Evolutionary conservation across 2,797 vertebrate species (phyloP).

Genomic region (Danionella dracula): DNA sequence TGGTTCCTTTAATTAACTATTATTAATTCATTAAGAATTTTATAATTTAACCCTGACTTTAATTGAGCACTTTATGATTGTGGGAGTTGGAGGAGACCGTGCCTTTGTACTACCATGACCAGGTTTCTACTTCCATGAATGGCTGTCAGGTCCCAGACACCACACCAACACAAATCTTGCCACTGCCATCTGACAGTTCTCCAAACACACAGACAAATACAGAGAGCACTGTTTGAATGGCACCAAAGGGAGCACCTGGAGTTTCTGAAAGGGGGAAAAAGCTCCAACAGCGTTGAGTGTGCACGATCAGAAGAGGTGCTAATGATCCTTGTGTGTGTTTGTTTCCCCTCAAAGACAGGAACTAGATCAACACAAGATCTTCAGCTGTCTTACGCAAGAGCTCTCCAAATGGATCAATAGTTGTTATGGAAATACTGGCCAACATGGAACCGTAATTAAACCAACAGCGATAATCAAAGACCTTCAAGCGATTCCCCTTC

Average conservation of each 20-base stretch:
- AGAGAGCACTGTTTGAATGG: constrained; percentile 13
- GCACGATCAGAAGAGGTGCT: background rate
- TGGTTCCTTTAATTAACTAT: background rate
- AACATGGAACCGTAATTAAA: constrained; percentile 14
- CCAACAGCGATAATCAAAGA: constrained; percentile 15
- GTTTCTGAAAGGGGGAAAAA: background rate
- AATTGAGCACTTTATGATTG: background rate
- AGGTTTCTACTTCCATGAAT: constrained; percentile 4
- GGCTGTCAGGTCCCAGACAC: background rate
- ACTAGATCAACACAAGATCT: constrained; percentile 24
- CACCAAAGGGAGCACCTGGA: constrained; percentile 13
- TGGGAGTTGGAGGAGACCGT: background rate
- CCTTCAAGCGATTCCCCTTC: constrained; percentile 6
- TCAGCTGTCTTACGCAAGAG: constrained; percentile 15
- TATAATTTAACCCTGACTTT: background rate
- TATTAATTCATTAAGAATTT: background rate
- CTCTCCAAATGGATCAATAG: constrained; percentile 22
- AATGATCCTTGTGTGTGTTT: constrained; percentile 15
- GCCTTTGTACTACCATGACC: constrained; percentile 16
- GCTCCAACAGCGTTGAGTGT: background rate
- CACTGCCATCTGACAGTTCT: constrained; percentile 50
- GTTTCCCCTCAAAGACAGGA: background rate
- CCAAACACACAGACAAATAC: background rate
- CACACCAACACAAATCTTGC: constrained; percentile 34
- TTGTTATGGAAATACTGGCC: constrained; percentile 23